Conservation (phyloP, 2,113 vertebrate species). For the Phaethornis superciliosus region DNA sequence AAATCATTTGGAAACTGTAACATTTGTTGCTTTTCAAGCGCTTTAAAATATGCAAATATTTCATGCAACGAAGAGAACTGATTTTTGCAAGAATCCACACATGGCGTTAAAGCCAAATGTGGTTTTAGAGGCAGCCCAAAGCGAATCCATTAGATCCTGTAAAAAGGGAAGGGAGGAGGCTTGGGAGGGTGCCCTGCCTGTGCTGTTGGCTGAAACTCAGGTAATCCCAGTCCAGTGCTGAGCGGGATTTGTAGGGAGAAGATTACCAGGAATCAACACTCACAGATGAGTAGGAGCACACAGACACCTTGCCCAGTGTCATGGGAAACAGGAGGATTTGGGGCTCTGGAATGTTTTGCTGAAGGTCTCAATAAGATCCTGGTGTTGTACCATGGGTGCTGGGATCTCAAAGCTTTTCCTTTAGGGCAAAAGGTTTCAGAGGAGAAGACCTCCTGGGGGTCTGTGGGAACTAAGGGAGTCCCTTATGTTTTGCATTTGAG, state of each 20-base stretch:
- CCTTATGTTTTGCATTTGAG: not conserved
- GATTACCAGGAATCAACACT: not conserved
- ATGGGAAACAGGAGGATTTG: fast-evolving
- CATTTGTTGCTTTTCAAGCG: slow-evolving; percentile 58
- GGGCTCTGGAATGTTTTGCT: not conserved
- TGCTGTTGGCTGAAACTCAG: fast-evolving
- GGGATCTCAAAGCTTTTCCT: not conserved
- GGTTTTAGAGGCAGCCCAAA: not conserved
- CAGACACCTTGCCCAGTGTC: too few species aligned
- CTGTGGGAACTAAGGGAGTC: not conserved
- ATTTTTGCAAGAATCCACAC: slow-evolving; percentile 11
- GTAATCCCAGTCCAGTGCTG: not conserved
- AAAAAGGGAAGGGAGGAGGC: not conserved
- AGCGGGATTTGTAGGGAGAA: not conserved
- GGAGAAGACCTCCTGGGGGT: not conserved
- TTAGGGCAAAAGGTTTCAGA: not conserved
- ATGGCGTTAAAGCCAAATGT: not conserved
- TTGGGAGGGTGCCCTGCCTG: fast-evolving
- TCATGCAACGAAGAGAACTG: not conserved
- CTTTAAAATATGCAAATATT: slow-evolving; percentile 65
- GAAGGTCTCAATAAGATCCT: not conserved
- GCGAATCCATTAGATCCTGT: not conserved
- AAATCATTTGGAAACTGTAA: slow-evolving; percentile 59
- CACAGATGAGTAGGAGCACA: too few species aligned
- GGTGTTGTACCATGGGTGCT: fast-evolving